Conservation (phyloP, 2,888 invertebrate species). For the Pinctada fucata region DNA sequence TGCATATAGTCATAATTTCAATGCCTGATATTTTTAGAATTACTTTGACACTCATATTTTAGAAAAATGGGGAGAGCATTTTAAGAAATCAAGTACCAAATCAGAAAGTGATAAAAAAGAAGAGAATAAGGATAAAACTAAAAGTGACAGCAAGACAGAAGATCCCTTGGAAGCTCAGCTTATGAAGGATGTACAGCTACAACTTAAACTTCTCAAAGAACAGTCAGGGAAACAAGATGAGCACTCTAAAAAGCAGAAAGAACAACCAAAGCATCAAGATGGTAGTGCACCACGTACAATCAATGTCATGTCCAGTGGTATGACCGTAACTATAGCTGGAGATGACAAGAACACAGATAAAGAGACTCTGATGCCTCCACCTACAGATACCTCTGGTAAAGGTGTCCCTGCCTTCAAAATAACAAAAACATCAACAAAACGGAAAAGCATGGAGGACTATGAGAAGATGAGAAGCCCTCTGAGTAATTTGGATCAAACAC, state of each 20-base stretch:
- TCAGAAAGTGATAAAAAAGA: neutral
- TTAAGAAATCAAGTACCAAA: neutral
- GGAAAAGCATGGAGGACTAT: conserved; percentile 15
- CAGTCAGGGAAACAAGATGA: neutral
- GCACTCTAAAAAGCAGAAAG: too few species aligned
- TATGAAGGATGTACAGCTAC: neutral
- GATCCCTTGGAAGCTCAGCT: neutral
- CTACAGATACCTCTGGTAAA: neutral
- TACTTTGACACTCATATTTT: neutral
- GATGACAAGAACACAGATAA: neutral
- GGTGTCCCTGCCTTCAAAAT: neutral
- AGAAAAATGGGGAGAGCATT: neutral
- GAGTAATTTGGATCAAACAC: conserved; percentile 5
- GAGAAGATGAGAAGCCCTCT: conserved; percentile 18
- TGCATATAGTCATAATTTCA: too few species aligned
- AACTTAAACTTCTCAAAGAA: neutral
- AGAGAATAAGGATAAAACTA: neutral
- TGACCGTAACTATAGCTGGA: too few species aligned
- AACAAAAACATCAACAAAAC: neutral
- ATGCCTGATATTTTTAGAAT: neutral
- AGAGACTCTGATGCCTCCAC: neutral
- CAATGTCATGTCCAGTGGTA: neutral
- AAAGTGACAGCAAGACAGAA: neutral
- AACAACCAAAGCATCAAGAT: too few species aligned
- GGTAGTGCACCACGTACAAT: neutral